phyloP scores from a whole-genome alignment of 2,113 vertebrate genomes.

The Paradoxurus hermaphroditus region DNA sequence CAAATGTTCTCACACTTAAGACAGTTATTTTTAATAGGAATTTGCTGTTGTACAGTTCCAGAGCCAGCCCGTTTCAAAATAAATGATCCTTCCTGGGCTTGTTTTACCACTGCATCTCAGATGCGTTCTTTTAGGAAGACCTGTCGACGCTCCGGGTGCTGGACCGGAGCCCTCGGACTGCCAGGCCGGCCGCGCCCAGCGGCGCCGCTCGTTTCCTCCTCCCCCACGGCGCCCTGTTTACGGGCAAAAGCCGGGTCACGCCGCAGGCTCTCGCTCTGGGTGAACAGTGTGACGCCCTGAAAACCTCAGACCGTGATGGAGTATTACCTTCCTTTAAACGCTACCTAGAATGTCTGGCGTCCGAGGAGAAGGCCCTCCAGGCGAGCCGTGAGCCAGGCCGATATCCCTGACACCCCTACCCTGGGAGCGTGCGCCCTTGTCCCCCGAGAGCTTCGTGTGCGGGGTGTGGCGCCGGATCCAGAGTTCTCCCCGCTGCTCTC shows the following conservation, averaged over 20 bases:
- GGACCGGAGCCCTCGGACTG: slow-evolving; percentile 52
- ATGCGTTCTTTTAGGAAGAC: slow-evolving; percentile 59
- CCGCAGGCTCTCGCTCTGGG: slow-evolving; percentile 48
- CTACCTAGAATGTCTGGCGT: slow-evolving; percentile 26
- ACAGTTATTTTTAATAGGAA: slow-evolving; percentile 64
- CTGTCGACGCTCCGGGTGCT: not conserved
- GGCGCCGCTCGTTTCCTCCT: not conserved
- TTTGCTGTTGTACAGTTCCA: slow-evolving; percentile 60
- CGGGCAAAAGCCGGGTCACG: slow-evolving; percentile 5
- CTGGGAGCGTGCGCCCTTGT: slow-evolving; percentile 67
- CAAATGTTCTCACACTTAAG: slow-evolving; percentile 59
- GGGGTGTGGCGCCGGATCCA: slow-evolving; percentile 70
- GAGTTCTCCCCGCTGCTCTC: slow-evolving; percentile 79
- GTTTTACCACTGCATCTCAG: slow-evolving; percentile 30
- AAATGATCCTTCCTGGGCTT: slow-evolving; percentile 36
- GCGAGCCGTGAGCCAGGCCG: too few relatives aligned
- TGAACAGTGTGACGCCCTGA: slow-evolving; percentile 31
- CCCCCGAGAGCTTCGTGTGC: slow-evolving; percentile 77
- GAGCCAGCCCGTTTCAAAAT: slow-evolving; percentile 58
- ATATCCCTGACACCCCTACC: too few relatives aligned
- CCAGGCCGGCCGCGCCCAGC: not conserved
- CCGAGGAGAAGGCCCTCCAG: too few relatives aligned
- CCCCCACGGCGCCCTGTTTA: slow-evolving; percentile 37
- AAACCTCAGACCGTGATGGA: slow-evolving; percentile 64
- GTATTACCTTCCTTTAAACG: slow-evolving; percentile 40